phyloP scores from a whole-genome alignment of 2,113 vertebrate genomes.

The rabbit (Oryctolagus cuniculus) region mOryCun1.1 NC_091442.1:81390001-81390500 shows the following conservation, averaged over 20 bases:
- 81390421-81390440: slow-evolving; percentile 22
- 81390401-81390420: neutral
- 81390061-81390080: neutral
- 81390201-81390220: slow-evolving; percentile 1
- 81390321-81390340: neutral
- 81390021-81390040: neutral
- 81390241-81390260: neutral
- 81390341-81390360: neutral
- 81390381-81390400: neutral
- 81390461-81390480: neutral
- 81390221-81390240: neutral
- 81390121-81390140: neutral
- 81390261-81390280: neutral
- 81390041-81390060: slow-evolving; percentile 22
- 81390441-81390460: slow-evolving; percentile 32
- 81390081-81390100: slow-evolving; percentile 21
- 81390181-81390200: neutral
- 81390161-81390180: slow-evolving; percentile 9
- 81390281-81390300: neutral
- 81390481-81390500: slow-evolving; percentile 19
- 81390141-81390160: neutral
- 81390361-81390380: neutral
- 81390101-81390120: slow-evolving; percentile 48
- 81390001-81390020: neutral
- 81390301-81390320: neutral